phyloP scores from a whole-genome alignment of 2,888 invertebrate species.

The Melitaea athalia region DNA sequence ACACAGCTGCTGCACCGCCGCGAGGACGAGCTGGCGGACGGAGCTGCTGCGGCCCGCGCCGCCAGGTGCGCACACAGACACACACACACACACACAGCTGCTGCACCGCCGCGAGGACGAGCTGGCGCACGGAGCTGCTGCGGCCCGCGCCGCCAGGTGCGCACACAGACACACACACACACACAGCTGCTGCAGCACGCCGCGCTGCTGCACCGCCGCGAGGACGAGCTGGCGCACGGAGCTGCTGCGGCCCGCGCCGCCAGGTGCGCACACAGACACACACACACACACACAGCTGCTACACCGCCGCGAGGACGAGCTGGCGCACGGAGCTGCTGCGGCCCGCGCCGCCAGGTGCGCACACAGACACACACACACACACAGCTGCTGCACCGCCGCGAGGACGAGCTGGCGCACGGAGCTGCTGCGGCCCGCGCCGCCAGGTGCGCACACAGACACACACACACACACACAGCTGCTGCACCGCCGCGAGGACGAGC shows the following conservation, averaged over 20 bases:
- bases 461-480: slow-evolving; percentile 42
- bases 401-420: slow-evolving; percentile 52
- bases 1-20: slow-evolving; percentile 56
- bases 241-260: slow-evolving; percentile 15
- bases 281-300: slow-evolving; percentile 42
- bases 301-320: slow-evolving; percentile 60
- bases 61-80: slow-evolving; percentile 19
- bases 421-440: slow-evolving; percentile 15
- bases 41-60: slow-evolving; percentile 14
- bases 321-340: slow-evolving; percentile 38
- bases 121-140: slow-evolving; percentile 41
- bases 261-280: slow-evolving; percentile 20
- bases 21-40: slow-evolving; percentile 54
- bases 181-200: slow-evolving; percentile 84
- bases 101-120: slow-evolving; percentile 61
- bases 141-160: slow-evolving; percentile 21
- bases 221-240: slow-evolving; percentile 52
- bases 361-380: slow-evolving; percentile 7
- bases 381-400: slow-evolving; percentile 58
- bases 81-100: slow-evolving; percentile 25
- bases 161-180: slow-evolving; percentile 10
- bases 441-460: slow-evolving; percentile 20
- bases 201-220: slow-evolving; percentile 56
- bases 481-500: slow-evolving; percentile 60
- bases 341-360: slow-evolving; percentile 22